Conservation (phyloP, 1,140 invertebrate genomes). For the Drosophila grimshawi region DNA sequence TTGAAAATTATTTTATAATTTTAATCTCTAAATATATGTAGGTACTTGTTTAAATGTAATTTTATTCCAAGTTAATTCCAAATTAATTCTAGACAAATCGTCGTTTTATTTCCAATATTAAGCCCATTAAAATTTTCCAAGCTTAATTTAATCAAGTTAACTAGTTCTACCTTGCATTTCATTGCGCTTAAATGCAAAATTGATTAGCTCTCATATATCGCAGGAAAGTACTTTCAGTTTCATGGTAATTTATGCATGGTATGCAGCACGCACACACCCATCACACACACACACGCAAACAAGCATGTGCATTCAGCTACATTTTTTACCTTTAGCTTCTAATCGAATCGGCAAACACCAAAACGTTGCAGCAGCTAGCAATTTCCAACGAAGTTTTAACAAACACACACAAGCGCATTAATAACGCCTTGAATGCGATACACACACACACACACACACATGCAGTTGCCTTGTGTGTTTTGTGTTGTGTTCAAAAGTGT, state of each 20-base stretch:
- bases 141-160: neutral
- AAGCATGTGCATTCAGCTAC: constrained; percentile 1
- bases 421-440: neutral
- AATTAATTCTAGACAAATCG: too few relatives aligned
- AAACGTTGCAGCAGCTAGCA: constrained; percentile 16
- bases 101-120: neutral
- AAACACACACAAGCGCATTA: neutral
- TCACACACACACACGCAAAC: neutral
- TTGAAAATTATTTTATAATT: too few relatives aligned
- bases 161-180: neutral
- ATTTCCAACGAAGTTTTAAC: constrained; percentile 2
- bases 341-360: constrained; percentile 43
- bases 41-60: too few relatives aligned
- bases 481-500: constrained; percentile 7
- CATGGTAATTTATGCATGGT: constrained; percentile 6
- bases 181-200: constrained; percentile 2
- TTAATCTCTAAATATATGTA: too few relatives aligned
- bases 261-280: neutral
- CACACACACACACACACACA: neutral
- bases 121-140: neutral
- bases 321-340: constrained; percentile 19
- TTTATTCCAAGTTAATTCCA: too few relatives aligned
- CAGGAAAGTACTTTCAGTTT: neutral
- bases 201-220: neutral
- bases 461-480: neutral